A percentile compares a stretch with the other conserved stretches of the same genome.
Conservation (phyloP, 2,113 vertebrate genomes). For the Podilymbus podiceps region DNA sequence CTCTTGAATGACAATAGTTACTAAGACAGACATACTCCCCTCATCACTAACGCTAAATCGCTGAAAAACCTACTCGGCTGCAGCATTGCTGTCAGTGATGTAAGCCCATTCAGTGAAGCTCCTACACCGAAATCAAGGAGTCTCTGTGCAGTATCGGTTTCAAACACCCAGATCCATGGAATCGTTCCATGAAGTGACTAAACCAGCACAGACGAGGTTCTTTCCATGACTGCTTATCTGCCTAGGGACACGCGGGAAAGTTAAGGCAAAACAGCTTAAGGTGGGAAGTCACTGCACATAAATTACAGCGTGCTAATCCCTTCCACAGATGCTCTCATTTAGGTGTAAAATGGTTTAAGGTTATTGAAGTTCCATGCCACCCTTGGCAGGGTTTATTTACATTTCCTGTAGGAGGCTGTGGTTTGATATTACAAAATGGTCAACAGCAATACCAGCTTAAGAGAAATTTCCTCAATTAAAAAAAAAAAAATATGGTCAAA, state of each 20-base stretch:
- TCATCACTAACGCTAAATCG: not conserved
- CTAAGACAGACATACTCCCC: not conserved
- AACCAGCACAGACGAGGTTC: not conserved
- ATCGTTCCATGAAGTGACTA: not conserved
- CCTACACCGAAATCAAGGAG: not conserved
- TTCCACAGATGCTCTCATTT: conserved; percentile 49
- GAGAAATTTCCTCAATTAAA: not conserved
- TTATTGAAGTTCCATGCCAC: conserved; percentile 31
- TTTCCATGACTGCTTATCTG: not conserved
- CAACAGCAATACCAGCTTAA: not conserved
- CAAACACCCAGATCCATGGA: not conserved
- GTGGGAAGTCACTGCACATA: conserved; percentile 3
- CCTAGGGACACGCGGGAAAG: not conserved
- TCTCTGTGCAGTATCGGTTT: not conserved
- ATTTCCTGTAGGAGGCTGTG: conserved; percentile 32
- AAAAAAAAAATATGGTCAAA: not conserved
- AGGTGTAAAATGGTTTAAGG: conserved; percentile 27
- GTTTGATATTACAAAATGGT: conserved; percentile 17
- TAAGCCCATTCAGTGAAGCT: not conserved
- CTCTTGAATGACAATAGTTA: not conserved
- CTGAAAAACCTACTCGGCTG: not conserved
- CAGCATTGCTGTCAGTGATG: not conserved
- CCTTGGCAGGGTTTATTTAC: conserved; percentile 33
- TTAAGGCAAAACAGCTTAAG: not conserved
- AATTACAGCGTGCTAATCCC: conserved; percentile 28